Evolutionary conservation across 2,888 invertebrate genomes (phyloP), one percentile per base, ranked within the genome.

Genomic region (Thymelicus lineola): DNA sequence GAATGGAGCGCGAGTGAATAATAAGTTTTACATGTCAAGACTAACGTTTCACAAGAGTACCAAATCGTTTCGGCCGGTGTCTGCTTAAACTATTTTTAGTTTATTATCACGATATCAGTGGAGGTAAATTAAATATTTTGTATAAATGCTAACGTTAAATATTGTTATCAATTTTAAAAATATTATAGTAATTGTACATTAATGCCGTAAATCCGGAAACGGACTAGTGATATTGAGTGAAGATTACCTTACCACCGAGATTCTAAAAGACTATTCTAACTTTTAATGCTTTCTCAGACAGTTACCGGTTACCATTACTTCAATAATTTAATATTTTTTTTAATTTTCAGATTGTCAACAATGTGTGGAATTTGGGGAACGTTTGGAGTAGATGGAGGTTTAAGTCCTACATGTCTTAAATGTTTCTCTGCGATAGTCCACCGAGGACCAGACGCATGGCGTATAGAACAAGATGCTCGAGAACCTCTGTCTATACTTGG

Each of bases 301-400:
- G 9, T 9, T 42, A 42, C 42, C 42, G 42, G 12, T 10, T 12
- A 12, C 2, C 10, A 38, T 7, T 12, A 10, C 0, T 42, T 9
- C 12, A 12, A 42, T 15, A 50, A 9, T 17, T 17, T 6, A 17
- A 17, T 9, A 17, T 45, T 42, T 59, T 42, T 36, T 46, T 57
- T 55, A 4, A 20, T 15, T 74, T 72, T 55, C 66, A 72, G 74
- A 60, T 65, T 28, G 4, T 35, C 17, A 62, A 12, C 7, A 63
- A 97, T 97, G 97, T 97, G 97, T 83, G 97, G 97, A 74, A 96
- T 97, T 86, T 97, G 97, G 97, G 96, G 96, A 72, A 84, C 96
- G 66, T 96, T 97, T 84, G 97, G 96, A 28, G 84, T 95, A 38
- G 92, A 95, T 35, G 91, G 93, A 12, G 94, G 95, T 67, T 81